A percentile compares a stretch with the other conserved stretches of the same genome.
Conservation (phyloP, 2,888 invertebrate genomes). For the Dicyrtomina minuta region DNA sequence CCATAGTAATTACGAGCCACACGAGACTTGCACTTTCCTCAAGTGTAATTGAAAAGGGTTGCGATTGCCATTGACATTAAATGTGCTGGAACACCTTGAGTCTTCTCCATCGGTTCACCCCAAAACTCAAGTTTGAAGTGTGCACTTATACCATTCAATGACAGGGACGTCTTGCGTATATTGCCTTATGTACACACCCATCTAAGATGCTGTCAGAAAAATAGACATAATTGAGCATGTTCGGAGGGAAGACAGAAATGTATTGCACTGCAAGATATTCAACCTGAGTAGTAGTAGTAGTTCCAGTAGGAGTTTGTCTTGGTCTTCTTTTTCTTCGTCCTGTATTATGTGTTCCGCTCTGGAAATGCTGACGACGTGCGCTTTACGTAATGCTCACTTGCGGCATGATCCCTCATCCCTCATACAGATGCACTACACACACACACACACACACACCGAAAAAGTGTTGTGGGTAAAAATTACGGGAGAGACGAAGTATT, state of each 20-base stretch:
- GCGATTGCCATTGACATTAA: conserved; percentile 10
- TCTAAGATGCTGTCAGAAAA: conserved; percentile 8
- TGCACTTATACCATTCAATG: not conserved
- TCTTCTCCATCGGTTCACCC: not conserved
- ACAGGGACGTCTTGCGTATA: not conserved
- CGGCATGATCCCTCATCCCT: not conserved
- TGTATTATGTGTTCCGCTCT: too few species aligned
- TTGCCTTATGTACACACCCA: not conserved
- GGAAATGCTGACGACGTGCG: not conserved
- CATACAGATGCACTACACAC: not conserved
- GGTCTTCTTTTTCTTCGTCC: too few species aligned
- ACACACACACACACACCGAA: not conserved
- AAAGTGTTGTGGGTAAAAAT: not conserved
- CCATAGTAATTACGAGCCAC: not conserved
- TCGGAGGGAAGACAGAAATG: not conserved
- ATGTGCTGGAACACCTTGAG: conserved; percentile 23
- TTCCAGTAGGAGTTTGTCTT: too few species aligned
- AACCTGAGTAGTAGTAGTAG: too few species aligned
- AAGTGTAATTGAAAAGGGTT: conserved; percentile 24
- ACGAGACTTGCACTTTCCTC: conserved; percentile 4
- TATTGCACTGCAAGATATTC: too few species aligned
- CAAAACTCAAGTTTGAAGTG: conserved; percentile 11
- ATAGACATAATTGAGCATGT: conserved; percentile 4
- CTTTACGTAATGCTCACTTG: not conserved
- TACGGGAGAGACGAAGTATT: not conserved